Conservation (phyloP, 2,888 invertebrate genomes). For the Caenorhabditis japonica region DNA sequence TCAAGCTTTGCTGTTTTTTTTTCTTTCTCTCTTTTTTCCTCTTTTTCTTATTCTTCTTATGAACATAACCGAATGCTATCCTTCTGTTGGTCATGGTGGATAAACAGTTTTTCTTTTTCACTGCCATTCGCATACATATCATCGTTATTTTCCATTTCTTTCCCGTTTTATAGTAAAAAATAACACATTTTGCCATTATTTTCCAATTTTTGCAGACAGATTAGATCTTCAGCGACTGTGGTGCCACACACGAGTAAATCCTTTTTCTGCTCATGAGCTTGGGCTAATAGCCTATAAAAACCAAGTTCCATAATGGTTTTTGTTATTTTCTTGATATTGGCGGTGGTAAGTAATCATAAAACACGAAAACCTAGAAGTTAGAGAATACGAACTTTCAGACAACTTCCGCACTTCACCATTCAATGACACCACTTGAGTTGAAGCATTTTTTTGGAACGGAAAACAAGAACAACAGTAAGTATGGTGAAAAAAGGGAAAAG, state of each 20-base stretch:
- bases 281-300: no score
- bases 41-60: no score
- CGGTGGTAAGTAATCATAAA: no score
- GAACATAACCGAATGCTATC: constrained; percentile 6
- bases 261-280: no score
- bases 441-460: constrained; percentile 53
- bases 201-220: constrained; percentile 22
- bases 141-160: constrained; percentile 2
- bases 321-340: no score
- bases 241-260: no score
- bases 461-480: constrained; percentile 41
- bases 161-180: constrained; percentile 8
- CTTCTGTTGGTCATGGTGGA: neutral
- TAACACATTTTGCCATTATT: constrained; percentile 11
- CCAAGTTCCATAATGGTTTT: no score
- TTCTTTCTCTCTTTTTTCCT: no score
- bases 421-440: constrained; percentile 48
- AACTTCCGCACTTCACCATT: constrained; percentile 43
- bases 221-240: neutral
- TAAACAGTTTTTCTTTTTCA: constrained; percentile 29
- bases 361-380: no score
- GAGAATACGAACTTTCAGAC: constrained; percentile 21
- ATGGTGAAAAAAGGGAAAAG: neutral
- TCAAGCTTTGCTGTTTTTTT: constrained; percentile 9
- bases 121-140: constrained; percentile 19